These are phyloP conservation scores for Carabus problematicus DNA, from an alignment of 2,888 invertebrate genomes.

Conservation along the genomic window DNA sequence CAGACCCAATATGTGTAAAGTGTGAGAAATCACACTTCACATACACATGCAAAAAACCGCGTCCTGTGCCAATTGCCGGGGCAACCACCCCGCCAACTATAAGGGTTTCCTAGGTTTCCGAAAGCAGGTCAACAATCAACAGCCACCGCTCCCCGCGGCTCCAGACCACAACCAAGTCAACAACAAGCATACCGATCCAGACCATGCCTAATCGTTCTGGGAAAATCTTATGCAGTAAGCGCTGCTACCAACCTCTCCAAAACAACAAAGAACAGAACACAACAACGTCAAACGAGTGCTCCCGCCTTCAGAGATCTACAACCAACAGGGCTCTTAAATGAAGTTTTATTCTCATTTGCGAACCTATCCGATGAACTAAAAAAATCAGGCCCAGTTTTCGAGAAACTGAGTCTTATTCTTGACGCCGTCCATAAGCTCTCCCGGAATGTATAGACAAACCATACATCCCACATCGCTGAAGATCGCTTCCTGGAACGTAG, in stretches of 20 bases:
- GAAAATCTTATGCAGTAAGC: not conserved
- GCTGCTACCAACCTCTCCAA: not conserved
- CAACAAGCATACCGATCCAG: not conserved
- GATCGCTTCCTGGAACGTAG: not conserved
- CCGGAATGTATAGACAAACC: not conserved
- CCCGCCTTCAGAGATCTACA: too few relatives aligned
- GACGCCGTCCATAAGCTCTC: not conserved
- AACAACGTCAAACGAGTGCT: not conserved
- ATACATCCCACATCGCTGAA: too few relatives aligned
- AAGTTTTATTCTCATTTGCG: not conserved
- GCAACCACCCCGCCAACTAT: conserved; percentile 19
- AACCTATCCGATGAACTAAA: too few relatives aligned
- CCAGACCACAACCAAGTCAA: too few relatives aligned
- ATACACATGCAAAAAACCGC: conserved; percentile 6
- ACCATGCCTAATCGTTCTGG: not conserved
- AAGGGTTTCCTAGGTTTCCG: not conserved
- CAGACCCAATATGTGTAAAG: conserved; percentile 4
- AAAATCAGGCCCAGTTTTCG: too few relatives aligned
- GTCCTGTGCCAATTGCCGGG: conserved; percentile 12
- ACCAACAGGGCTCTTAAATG: too few relatives aligned
- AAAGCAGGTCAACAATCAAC: too few relatives aligned
- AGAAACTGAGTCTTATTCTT: too few relatives aligned
- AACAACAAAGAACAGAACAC: not conserved
- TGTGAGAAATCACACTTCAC: not conserved
- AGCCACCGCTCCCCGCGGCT: too few relatives aligned